Conservation (phyloP, 2,888 invertebrate genomes). For the Acrobasis consociella region DNA sequence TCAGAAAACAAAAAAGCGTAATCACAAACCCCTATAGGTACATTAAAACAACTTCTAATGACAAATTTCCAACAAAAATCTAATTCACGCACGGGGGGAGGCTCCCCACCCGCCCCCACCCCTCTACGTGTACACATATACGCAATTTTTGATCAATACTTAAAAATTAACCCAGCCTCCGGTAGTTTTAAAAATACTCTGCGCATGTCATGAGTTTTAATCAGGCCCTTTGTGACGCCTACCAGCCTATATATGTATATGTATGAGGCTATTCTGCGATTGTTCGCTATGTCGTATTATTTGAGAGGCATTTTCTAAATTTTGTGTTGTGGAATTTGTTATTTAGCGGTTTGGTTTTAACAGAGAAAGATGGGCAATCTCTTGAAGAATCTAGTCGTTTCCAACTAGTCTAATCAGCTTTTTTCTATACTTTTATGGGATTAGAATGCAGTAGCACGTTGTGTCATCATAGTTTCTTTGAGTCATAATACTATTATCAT, state of each 20-base stretch:
- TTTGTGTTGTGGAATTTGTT: neutral
- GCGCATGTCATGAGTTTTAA: constrained; percentile 83
- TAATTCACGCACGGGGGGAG: constrained; percentile 69
- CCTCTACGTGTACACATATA: constrained; percentile 55
- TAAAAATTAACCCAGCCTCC: constrained; percentile 82
- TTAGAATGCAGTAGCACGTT: no score
- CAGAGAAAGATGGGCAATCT: neutral
- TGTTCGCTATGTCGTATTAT: constrained; percentile 26
- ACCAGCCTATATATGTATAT: constrained; percentile 42
- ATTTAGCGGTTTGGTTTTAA: neutral
- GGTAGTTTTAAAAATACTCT: constrained; percentile 79
- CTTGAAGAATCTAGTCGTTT: no score
- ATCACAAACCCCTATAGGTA: constrained; percentile 17
- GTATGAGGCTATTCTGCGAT: constrained; percentile 39
- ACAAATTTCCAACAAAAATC: constrained; percentile 72
- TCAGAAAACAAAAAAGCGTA: constrained; percentile 10
- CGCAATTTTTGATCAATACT: constrained; percentile 83
- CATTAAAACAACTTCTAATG: constrained; percentile 61
- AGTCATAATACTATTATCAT: no score
- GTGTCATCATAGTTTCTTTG: no score
- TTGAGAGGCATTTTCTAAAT: constrained; percentile 5
- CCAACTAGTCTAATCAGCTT: no score
- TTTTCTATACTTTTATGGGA: no score
- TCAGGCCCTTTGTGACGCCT: constrained; percentile 75
- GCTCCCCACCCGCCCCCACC: constrained; percentile 34